phyloP scores from a whole-genome alignment of 2,797 vertebrate species.

The Sciaenops ocellatus region DNA sequence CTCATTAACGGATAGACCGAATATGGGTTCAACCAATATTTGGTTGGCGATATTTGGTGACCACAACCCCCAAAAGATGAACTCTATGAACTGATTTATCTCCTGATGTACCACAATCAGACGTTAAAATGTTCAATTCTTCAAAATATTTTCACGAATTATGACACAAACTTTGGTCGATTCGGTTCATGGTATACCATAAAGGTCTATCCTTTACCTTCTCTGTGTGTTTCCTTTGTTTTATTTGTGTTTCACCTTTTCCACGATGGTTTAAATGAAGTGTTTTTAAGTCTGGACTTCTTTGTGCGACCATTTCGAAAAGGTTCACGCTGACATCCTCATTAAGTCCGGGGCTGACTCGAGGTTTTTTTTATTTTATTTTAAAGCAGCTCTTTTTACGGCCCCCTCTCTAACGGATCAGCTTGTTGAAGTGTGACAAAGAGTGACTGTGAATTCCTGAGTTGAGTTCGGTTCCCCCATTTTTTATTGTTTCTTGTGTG shows the following conservation, averaged over 20 bases:
- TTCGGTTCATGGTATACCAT: constrained; percentile 29
- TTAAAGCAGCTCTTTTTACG: constrained; percentile 63
- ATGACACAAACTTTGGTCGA: too few relatives aligned
- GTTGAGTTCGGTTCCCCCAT: constrained; percentile 24
- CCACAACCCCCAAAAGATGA: constrained; percentile 1
- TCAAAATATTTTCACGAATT: not conserved
- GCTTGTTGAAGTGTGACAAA: constrained; percentile 72
- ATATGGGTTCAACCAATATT: constrained; percentile 59
- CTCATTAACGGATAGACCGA: constrained; percentile 64
- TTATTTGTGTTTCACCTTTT: constrained; percentile 42
- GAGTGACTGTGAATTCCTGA: constrained; percentile 70
- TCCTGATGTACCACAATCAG: not conserved
- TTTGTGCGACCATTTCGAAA: constrained; percentile 41
- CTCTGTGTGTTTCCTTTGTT: constrained; percentile 58
- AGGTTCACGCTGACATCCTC: constrained; percentile 59
- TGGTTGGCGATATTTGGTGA: constrained; percentile 11
- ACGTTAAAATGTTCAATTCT: constrained; percentile 26
- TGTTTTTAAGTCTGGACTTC: constrained; percentile 50
- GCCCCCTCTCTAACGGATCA: constrained; percentile 33
- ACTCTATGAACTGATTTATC: constrained; percentile 41
- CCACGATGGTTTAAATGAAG: constrained; percentile 39
- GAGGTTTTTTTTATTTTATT: constrained; percentile 26
- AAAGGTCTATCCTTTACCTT: constrained; percentile 63
- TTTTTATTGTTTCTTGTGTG: constrained; percentile 11
- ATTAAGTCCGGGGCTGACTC: constrained; percentile 60